Evolutionary conservation across 2,113 vertebrate genomes (phyloP).

Genomic region (Anthoscopus minutus): DNA sequence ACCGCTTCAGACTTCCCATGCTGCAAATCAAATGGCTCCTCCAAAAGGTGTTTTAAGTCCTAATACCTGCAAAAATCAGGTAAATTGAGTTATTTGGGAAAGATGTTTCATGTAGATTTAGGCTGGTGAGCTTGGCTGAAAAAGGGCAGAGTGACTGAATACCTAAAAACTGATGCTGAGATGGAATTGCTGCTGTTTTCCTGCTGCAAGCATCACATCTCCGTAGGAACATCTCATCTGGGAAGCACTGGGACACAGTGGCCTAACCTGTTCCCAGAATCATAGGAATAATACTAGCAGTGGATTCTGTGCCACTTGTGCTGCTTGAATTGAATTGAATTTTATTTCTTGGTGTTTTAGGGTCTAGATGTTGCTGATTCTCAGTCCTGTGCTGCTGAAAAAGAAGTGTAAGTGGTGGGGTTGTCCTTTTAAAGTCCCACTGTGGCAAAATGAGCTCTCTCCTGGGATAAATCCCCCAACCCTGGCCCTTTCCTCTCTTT

Average conservation of each 20-base stretch:
- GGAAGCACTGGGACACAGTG: not conserved
- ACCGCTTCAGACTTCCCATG: slow-evolving; percentile 23
- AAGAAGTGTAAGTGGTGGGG: not conserved
- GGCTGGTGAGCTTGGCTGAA: not conserved
- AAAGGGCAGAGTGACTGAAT: not conserved
- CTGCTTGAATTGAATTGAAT: not conserved
- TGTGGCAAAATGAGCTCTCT: accelerated
- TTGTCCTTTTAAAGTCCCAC: not conserved
- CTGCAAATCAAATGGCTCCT: slow-evolving; percentile 29
- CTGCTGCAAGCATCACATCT: not conserved
- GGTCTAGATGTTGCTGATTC: not conserved
- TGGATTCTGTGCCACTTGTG: not conserved
- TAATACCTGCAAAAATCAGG: slow-evolving; percentile 1
- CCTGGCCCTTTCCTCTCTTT: not conserved
- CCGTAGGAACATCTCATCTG: not conserved
- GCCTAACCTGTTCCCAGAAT: not conserved
- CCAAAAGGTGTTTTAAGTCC: not conserved
- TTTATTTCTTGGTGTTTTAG: not conserved
- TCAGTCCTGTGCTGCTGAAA: not conserved
- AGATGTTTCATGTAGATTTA: not conserved
- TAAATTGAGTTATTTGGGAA: not conserved
- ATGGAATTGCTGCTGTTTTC: not conserved
- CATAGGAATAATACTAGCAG: too few relatives aligned
- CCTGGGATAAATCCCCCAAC: not conserved
- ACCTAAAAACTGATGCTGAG: accelerated